phyloP scores from a whole-genome alignment of 1,140 invertebrate species.

The Drosophila nebulosa region DNA sequence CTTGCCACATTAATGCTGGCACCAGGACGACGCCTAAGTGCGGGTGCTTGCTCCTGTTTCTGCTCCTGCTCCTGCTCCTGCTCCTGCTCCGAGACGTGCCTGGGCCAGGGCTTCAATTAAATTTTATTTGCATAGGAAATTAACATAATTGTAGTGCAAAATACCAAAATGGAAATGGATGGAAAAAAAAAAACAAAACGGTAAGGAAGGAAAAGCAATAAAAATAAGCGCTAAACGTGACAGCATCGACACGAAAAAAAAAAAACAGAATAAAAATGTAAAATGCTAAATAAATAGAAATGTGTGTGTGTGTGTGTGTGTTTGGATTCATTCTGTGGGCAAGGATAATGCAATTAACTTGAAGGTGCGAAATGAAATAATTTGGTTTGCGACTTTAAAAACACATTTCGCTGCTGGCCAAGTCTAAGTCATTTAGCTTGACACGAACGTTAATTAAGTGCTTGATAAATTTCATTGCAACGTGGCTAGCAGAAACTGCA shows the following conservation, averaged over 20 bases:
- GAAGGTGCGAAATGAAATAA: conserved; percentile 49
- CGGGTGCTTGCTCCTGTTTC: conserved; percentile 26
- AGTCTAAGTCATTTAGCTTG: not conserved
- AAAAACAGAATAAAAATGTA: conserved; percentile 34
- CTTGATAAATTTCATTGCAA: conserved; percentile 66
- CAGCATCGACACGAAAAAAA: conserved; percentile 14
- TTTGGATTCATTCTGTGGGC: not conserved
- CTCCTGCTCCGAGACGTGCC: conserved; percentile 22
- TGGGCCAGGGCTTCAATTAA: conserved; percentile 75
- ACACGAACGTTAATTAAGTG: conserved; percentile 57
- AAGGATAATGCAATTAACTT: not conserved
- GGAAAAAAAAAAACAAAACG: conserved; percentile 14
- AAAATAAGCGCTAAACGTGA: conserved; percentile 71
- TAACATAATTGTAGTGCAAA: conserved; percentile 80
- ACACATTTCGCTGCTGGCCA: not conserved
- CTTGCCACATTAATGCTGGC: conserved; percentile 47
- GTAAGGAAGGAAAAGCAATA: conserved; percentile 45
- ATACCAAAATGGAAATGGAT: conserved; percentile 59
- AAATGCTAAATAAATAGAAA: conserved; percentile 64
- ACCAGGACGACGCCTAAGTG: conserved; percentile 48
- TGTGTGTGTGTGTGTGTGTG: conserved; percentile 10
- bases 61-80: not conserved
- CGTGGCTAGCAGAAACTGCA: conserved; percentile 64
- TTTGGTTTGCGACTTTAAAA: conserved; percentile 24
- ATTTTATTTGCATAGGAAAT: conserved; percentile 81